Conservation (phyloP, 2,113 vertebrate genomes). For the Trinectes maculatus region DNA sequence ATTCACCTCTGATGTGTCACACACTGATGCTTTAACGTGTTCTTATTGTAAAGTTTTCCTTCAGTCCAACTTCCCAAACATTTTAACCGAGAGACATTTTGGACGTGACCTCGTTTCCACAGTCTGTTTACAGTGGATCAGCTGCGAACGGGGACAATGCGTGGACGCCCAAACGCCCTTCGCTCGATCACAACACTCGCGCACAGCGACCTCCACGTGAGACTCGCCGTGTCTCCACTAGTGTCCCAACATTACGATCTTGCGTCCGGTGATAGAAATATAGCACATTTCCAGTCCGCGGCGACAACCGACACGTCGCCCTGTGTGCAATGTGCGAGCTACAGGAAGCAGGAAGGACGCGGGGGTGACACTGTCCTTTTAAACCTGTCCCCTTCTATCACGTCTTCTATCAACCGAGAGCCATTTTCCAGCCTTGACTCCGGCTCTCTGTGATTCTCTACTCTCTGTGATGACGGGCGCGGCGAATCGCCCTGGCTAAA, state of each 20-base stretch:
- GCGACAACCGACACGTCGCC: constrained; percentile 11
- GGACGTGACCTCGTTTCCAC: not conserved
- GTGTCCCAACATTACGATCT: not conserved
- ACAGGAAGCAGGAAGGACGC: constrained; percentile 62
- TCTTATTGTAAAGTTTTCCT: no score
- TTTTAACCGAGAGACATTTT: not conserved
- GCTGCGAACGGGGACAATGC: not conserved
- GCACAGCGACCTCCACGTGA: not conserved
- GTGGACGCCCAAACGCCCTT: not conserved
- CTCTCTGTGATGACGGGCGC: constrained; percentile 4
- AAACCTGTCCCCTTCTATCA: constrained; percentile 73
- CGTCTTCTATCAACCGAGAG: constrained; percentile 52
- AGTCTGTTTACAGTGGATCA: not conserved
- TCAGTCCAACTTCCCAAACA: no score
- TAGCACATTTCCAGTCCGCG: not conserved
- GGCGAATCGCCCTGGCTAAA: not conserved
- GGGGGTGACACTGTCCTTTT: constrained; percentile 77
- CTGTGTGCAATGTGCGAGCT: not conserved
- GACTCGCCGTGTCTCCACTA: not conserved
- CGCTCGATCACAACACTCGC: not conserved
- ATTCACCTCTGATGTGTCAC: no score
- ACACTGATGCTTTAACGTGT: no score
- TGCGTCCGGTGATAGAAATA: not conserved
- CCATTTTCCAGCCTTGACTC: constrained; percentile 55
- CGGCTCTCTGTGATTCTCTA: not conserved